These are phyloP conservation scores for Musca vetustissima DNA, from an alignment of 1,140 invertebrate species.

Conservation along the genomic window DNA sequence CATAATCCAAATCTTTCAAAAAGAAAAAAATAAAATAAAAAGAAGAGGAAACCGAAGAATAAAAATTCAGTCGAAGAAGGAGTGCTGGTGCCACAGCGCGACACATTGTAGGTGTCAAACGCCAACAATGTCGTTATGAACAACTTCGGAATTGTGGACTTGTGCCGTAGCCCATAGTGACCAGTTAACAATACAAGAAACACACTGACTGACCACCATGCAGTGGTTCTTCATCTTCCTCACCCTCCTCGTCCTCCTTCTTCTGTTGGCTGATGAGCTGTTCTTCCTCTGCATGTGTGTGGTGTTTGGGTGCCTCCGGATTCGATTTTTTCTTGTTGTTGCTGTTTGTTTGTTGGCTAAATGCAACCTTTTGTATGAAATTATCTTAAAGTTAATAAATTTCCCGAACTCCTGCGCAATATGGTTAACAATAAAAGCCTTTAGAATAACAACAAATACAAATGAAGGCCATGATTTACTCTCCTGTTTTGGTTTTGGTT, in stretches of 20 bases:
- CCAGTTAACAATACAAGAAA: no score
- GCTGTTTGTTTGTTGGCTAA: background rate
- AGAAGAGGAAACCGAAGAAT: no score
- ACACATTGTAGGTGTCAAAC: no score
- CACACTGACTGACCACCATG: no score
- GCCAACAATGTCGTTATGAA: no score
- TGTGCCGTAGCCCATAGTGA: no score
- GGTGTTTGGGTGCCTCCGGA: background rate
- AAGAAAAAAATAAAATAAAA: no score
- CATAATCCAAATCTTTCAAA: background rate
- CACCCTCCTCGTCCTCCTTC: background rate
- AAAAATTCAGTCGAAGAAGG: no score
- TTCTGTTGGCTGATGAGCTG: background rate
- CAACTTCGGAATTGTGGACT: no score
- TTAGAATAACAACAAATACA: slow-evolving; percentile 13
- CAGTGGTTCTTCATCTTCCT: background rate
- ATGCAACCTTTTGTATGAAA: slow-evolving; percentile 10
- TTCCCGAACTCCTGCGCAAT: slow-evolving; percentile 13
- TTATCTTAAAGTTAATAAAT: slow-evolving; percentile 25
- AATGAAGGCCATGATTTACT: background rate
- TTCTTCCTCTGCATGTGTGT: background rate
- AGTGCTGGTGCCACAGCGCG: no score
- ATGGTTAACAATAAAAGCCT: slow-evolving; percentile 15
- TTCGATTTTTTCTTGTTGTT: no score
- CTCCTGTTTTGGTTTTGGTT: no score